Base-by-base conservation (phyloP, 2,888 invertebrate species). In the Cerastis leucographa region DNA sequence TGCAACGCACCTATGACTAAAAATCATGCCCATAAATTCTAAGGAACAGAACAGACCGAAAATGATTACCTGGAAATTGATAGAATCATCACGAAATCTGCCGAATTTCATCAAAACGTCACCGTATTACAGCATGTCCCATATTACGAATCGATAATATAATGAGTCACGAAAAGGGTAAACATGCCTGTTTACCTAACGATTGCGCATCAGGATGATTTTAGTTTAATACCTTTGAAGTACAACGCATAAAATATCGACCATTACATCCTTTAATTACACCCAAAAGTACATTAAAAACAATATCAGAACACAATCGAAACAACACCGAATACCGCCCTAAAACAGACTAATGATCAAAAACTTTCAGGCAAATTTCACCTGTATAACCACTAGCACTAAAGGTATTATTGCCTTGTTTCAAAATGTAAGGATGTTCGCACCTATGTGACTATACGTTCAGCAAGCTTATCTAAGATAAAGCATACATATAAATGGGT, bases 381-480 rank as follows among this genome's bases (percentile, higher is more conserved):
- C 12, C 77, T 66, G 40, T 59, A 29, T 12, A 19, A 6, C 2
- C 0, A 6, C 0, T 2, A 1, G 0, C 0, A 0, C 5, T 59
- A 81, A 66, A 40, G 54, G 22, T 70, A 0, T 70, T 72, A 54
- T 74, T 85, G 1, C 2, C 7, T 0, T 78, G 65, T 3, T 44
- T 61, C 19, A 42, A 35, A 59, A 51, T 22, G 22, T 51, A 61
- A 68, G 74, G 85, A 82, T 78, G 64, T 56, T 7, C 42, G 51
- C 54, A 85, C n/a, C 35, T 74, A 7, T 64, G 19, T n/a, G 69
- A 29, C 42, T 49, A 78, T 72, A 3, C 35, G 74, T 73, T 75
- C 77, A 80, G 74, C 75, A 61, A 80, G 87, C 91, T 93, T 94
- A 95, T 95, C 95, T 85, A 14, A 87, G 95, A 95, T 94, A 94